Evolutionary conservation across 1,140 invertebrate species (phyloP).

Genomic region (Leptinotarsa undecemlineata): DNA sequence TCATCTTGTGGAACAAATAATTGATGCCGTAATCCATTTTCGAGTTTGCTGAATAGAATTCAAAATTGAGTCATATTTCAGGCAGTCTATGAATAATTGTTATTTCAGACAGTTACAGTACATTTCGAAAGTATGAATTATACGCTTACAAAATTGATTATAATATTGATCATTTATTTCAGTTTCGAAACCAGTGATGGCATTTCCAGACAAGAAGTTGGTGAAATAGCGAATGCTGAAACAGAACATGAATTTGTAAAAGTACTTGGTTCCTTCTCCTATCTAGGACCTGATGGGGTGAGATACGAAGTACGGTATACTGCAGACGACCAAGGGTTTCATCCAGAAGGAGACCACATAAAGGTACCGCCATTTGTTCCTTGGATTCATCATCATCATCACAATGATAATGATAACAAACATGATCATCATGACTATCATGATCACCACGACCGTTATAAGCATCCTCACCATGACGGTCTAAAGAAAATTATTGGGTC

Average conservation of each 20-base stretch:
- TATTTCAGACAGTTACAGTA: too few relatives aligned
- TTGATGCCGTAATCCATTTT: too few relatives aligned
- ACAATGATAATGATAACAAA: conserved; percentile 15
- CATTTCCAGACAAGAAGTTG: conserved; percentile 65
- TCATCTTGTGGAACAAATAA: too few relatives aligned
- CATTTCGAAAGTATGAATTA: too few relatives aligned
- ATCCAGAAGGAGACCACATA: conserved; percentile 58
- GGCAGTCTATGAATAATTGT: too few relatives aligned
- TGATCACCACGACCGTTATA: too few relatives aligned
- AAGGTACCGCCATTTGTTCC: conserved; percentile 43
- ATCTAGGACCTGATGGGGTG: conserved; percentile 60
- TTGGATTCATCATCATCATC: conserved; percentile 39
- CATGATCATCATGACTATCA: neutral
- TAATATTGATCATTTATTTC: conserved; percentile 32
- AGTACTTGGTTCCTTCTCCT: conserved; percentile 60
- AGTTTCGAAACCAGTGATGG: conserved; percentile 73
- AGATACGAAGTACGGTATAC: conserved; percentile 62
- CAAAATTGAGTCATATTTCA: too few relatives aligned
- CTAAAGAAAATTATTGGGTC: too few relatives aligned
- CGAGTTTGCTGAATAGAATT: too few relatives aligned
- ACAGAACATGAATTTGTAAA: conserved; percentile 51
- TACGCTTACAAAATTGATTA: too few relatives aligned
- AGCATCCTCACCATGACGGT: too few relatives aligned
- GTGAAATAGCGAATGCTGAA: conserved; percentile 61
- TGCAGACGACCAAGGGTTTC: conserved; percentile 63